Evolutionary conservation across 2,888 invertebrate species (phyloP).

Genomic region (Lithosia quadra): DNA sequence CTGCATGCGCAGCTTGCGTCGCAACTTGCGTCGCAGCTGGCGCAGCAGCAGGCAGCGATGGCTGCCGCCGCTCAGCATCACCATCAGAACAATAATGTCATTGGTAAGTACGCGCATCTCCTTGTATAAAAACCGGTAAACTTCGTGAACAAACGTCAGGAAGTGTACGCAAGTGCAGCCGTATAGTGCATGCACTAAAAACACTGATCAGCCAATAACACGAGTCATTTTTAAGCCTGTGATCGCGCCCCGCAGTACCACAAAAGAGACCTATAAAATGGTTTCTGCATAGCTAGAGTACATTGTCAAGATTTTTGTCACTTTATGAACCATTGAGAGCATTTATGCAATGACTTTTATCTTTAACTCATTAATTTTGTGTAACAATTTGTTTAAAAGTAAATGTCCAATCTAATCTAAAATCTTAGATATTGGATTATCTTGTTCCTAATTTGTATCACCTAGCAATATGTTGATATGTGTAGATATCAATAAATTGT

Average conservation of each 20-base stretch:
- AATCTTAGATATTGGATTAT: not conserved
- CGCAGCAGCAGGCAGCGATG: slow-evolving; percentile 87
- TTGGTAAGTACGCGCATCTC: slow-evolving; percentile 77
- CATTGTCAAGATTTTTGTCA: too few species aligned
- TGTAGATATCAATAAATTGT: not conserved
- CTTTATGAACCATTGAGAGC: too few species aligned
- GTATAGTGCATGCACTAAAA: too few species aligned
- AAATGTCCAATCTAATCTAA: not conserved
- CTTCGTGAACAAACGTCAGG: not conserved
- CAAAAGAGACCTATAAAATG: too few species aligned
- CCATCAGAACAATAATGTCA: slow-evolving; percentile 87
- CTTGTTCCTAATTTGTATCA: not conserved
- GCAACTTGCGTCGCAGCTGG: slow-evolving; percentile 87
- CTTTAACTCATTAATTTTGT: not conserved
- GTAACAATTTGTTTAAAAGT: too few species aligned
- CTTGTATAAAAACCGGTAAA: not conserved
- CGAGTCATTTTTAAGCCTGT: too few species aligned
- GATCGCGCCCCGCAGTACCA: too few species aligned
- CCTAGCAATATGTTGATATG: too few species aligned
- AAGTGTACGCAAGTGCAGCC: not conserved
- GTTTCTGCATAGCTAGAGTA: too few species aligned
- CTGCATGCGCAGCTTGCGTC: slow-evolving; percentile 88
- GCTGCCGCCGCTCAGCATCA: slow-evolving; percentile 88
- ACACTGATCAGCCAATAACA: too few species aligned
- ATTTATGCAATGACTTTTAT: not conserved